phyloP scores from a whole-genome alignment of 2,888 invertebrate genomes.

The Agrotis exclamationis region DNA sequence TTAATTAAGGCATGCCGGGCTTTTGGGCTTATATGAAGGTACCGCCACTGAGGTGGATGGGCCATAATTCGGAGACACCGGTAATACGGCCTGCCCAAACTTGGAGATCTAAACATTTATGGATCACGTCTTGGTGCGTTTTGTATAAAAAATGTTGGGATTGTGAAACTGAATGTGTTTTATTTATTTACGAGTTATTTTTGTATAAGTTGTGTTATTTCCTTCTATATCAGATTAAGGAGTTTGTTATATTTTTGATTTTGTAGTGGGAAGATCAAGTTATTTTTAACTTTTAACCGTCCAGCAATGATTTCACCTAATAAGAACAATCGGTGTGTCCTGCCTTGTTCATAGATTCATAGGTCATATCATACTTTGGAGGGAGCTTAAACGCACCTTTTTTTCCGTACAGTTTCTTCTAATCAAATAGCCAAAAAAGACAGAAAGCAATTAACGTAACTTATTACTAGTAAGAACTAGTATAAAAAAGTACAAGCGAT shows the following conservation, averaged over 20 bases:
- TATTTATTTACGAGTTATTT: constrained; percentile 35
- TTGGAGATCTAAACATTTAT: constrained; percentile 41
- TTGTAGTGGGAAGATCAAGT: neutral
- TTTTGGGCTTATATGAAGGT: no score
- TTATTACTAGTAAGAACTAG: no score
- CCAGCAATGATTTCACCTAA: no score
- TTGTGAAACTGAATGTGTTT: constrained; percentile 48
- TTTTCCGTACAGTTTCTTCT: no score
- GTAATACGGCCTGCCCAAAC: constrained; percentile 34
- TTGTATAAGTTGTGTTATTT: constrained; percentile 12
- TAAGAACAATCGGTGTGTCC: no score
- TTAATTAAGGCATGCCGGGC: no score
- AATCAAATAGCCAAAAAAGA: no score
- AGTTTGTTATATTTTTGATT: neutral
- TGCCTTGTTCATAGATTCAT: no score
- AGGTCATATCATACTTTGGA: no score
- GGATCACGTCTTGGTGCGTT: constrained; percentile 34
- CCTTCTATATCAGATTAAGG: neutral
- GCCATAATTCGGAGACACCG: constrained; percentile 47
- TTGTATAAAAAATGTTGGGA: constrained; percentile 35
- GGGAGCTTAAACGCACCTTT: no score
- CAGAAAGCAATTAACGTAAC: no score
- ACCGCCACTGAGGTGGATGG: no score
- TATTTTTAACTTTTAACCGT: neutral
- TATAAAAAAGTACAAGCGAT: neutral